phyloP scores from a whole-genome alignment of 2,888 invertebrate species.

The Drosophila cracens region DNA sequence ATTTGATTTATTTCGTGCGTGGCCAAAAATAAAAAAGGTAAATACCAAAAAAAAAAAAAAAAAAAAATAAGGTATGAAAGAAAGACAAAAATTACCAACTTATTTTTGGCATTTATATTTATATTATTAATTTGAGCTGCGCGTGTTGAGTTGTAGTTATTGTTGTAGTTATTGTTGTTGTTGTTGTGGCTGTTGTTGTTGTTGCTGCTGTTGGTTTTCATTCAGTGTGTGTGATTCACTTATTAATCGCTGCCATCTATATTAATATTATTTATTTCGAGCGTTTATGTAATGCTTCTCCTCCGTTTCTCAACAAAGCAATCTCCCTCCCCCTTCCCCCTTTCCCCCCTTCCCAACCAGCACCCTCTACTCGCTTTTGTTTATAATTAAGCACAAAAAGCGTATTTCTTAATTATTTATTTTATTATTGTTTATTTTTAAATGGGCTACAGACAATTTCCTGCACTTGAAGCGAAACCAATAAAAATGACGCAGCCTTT shows the following conservation, averaged over 20 bases:
- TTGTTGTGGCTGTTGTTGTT: conserved; percentile 16
- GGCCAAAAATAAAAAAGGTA: conserved; percentile 73
- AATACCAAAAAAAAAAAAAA: conserved; percentile 29
- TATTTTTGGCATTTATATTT: conserved; percentile 61
- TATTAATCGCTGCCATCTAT: conserved; percentile 50
- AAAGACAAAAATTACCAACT: conserved; percentile 19
- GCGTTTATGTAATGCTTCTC: conserved; percentile 73
- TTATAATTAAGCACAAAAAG: conserved; percentile 76
- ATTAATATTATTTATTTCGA: conserved; percentile 70
- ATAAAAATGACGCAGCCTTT: conserved; percentile 78
- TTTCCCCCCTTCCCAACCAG: background rate
- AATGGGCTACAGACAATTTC: conserved; percentile 82
- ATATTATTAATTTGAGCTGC: conserved; percentile 74
- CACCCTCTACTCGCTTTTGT: conserved; percentile 43
- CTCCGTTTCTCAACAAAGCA: conserved; percentile 38
- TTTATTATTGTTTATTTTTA: conserved; percentile 82
- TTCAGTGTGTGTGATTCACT: conserved; percentile 68
- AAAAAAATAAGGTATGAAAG: conserved; percentile 8
- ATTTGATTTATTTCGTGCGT: conserved; percentile 75
- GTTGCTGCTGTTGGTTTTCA: conserved; percentile 34
- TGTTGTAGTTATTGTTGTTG: conserved; percentile 41
- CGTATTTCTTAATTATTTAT: conserved; percentile 81
- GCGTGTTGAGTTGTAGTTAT: conserved; percentile 59
- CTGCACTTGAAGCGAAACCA: conserved; percentile 79
- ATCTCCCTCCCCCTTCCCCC: no score